These are phyloP conservation scores for Oceanites oceanicus DNA, from an alignment of 2,113 vertebrate genomes.

Conservation along the genomic window DNA sequence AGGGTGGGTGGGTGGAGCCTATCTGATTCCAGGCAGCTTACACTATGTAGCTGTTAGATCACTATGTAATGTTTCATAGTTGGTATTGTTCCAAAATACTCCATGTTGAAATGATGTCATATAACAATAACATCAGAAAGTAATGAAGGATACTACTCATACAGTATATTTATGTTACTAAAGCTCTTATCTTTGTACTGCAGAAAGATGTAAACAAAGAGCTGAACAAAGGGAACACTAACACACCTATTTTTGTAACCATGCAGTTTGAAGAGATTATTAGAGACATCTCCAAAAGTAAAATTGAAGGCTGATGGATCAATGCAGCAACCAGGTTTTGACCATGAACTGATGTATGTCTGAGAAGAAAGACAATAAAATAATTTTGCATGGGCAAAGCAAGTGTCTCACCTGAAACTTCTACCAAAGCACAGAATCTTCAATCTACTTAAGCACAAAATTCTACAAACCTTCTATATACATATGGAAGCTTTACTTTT, in stretches of 20 bases:
- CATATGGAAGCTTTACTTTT: not conserved
- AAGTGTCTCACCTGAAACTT: not conserved
- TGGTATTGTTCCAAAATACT: not conserved
- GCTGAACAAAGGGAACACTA: not conserved
- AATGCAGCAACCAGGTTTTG: not conserved
- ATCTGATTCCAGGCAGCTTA: not conserved
- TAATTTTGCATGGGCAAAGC: not conserved
- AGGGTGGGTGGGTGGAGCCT: not conserved
- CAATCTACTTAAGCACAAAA: not conserved
- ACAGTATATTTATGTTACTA: not conserved
- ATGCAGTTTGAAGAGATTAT: fast-evolving
- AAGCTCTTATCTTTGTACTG: not conserved
- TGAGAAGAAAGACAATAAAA: not conserved
- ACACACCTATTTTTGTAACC: not conserved
- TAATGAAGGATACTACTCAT: not conserved
- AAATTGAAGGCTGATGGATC: not conserved
- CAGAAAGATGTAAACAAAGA: not conserved
- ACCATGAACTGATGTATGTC: not conserved
- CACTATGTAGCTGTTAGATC: not conserved
- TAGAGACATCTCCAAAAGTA: not conserved
- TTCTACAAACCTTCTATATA: not conserved
- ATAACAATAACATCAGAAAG: not conserved
- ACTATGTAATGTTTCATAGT: not conserved
- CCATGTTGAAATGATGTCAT: not conserved
- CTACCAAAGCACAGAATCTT: not conserved